A percentile compares a stretch with the other conserved stretches of the same genome.
phyloP scores from a whole-genome alignment of 2,888 invertebrate genomes.

The Lochmaea capreae region DNA sequence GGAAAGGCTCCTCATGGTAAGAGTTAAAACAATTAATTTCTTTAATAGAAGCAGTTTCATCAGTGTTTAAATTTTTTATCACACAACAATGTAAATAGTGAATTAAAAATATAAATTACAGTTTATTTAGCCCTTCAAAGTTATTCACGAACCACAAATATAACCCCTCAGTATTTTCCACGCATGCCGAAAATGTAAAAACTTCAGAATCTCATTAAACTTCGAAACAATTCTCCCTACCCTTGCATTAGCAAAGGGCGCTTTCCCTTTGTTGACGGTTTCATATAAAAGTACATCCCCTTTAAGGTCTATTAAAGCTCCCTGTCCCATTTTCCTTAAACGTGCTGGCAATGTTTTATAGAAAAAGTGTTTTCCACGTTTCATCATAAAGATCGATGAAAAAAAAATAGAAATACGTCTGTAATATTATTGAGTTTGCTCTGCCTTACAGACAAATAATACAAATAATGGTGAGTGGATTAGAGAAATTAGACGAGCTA shows the following conservation, averaged over 20 bases:
- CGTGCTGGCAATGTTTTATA: slow-evolving; percentile 19
- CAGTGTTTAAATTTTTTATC: too few species aligned
- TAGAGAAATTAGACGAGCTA: too few species aligned
- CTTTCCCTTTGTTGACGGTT: slow-evolving; percentile 13
- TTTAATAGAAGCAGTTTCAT: too few species aligned
- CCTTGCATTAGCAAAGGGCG: slow-evolving; percentile 9
- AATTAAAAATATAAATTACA: not conserved
- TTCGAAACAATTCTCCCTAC: slow-evolving; percentile 23
- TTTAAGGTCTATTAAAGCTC: slow-evolving; percentile 18
- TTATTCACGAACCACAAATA: not conserved
- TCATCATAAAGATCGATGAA: not conserved
- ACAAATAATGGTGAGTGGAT: too few species aligned
- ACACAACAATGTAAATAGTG: too few species aligned
- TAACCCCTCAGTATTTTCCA: not conserved
- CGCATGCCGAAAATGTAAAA: slow-evolving; percentile 22
- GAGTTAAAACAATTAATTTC: too few species aligned
- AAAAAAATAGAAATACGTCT: slow-evolving; percentile 2
- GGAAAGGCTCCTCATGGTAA: too few species aligned
- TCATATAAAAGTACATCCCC: slow-evolving; percentile 14
- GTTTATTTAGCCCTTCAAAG: not conserved
- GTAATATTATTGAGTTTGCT: not conserved
- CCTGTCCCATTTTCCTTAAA: slow-evolving; percentile 24
- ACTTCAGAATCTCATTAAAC: slow-evolving; percentile 27
- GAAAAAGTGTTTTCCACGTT: slow-evolving; percentile 11
- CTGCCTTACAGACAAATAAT: too few species aligned